Evolutionary conservation across 2,113 vertebrate species (phyloP).

Genomic region (Abramis brama): DNA sequence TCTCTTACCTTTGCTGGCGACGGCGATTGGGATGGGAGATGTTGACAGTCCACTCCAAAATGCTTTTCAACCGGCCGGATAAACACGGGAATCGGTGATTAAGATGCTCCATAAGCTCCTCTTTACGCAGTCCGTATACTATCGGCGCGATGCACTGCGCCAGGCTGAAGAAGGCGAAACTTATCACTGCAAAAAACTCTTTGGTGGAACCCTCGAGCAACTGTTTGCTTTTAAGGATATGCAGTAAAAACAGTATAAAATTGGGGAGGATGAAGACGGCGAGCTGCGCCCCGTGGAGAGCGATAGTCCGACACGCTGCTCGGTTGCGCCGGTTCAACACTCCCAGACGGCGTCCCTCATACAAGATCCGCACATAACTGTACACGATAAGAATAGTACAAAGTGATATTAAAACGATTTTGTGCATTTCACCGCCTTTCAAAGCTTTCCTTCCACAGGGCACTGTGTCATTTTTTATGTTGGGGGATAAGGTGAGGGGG

Average conservation of each 20-base stretch:
- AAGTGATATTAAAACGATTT: conserved; percentile 67
- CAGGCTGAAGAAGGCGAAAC: conserved; percentile 77
- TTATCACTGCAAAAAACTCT: conserved; percentile 67
- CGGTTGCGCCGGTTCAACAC: conserved; percentile 73
- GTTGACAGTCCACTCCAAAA: conserved; percentile 70
- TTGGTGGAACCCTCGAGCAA: conserved; percentile 50
- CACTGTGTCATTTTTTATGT: fast-evolving
- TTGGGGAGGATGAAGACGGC: conserved; percentile 77
- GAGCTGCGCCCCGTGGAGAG: conserved; percentile 68
- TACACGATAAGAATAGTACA: conserved; percentile 74
- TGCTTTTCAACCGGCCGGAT: conserved; percentile 64
- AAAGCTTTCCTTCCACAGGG: conserved; percentile 61
- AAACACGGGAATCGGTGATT: conserved; percentile 68
- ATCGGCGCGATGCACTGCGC: conserved; percentile 78
- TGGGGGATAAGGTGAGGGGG: conserved; percentile 63
- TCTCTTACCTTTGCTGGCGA: conserved; percentile 59
- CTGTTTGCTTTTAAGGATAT: background rate
- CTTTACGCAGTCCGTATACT: conserved; percentile 78
- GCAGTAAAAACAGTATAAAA: conserved; percentile 71
- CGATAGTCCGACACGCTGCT: conserved; percentile 72
- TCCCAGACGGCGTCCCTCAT: conserved; percentile 71
- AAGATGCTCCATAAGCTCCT: conserved; percentile 74
- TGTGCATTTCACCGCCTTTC: conserved; percentile 61
- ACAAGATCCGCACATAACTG: conserved; percentile 73
- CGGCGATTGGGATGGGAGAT: conserved; percentile 32